These are phyloP conservation scores for Gonatopus flavifemur DNA, from an alignment of 1,140 invertebrate genomes.

Conservation along the genomic window DNA sequence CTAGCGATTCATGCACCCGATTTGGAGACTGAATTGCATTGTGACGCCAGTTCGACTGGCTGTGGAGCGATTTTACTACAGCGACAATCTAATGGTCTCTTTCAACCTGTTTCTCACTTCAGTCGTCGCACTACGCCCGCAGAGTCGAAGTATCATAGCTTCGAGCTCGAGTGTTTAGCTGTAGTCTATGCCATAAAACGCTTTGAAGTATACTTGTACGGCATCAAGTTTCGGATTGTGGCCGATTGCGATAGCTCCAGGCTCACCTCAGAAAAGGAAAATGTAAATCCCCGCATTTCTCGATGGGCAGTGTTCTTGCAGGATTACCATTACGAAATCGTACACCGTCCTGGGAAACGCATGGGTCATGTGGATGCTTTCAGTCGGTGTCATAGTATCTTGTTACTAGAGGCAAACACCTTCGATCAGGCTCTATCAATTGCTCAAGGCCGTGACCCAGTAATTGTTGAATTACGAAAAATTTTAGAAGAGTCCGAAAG, in stretches of 20 bases:
- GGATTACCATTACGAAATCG: not conserved
- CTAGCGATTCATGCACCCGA: not conserved
- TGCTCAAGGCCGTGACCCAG: not conserved
- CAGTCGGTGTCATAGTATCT: not conserved
- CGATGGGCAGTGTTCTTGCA: constrained; percentile 1
- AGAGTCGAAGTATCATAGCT: constrained; percentile 7
- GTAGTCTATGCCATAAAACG: not conserved
- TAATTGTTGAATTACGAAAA: no score
- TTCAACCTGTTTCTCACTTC: not conserved
- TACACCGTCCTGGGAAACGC: not conserved
- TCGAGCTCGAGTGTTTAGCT: not conserved
- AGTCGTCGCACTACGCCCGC: not conserved
- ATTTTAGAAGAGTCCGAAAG: no score
- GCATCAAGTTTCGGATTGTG: not conserved
- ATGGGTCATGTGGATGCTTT: constrained; percentile 2
- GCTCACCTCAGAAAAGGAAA: not conserved
- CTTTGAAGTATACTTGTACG: not conserved
- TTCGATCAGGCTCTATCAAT: not conserved
- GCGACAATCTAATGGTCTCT: not conserved
- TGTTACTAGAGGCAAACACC: not conserved
- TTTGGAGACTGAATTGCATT: not conserved
- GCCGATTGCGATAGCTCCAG: constrained; percentile 10
- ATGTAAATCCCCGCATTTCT: constrained; percentile 4
- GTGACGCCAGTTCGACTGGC: not conserved
- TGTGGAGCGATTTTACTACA: not conserved